phyloP scores from a whole-genome alignment of 2,888 invertebrate genomes.

The Subacronicta megacephala region DNA sequence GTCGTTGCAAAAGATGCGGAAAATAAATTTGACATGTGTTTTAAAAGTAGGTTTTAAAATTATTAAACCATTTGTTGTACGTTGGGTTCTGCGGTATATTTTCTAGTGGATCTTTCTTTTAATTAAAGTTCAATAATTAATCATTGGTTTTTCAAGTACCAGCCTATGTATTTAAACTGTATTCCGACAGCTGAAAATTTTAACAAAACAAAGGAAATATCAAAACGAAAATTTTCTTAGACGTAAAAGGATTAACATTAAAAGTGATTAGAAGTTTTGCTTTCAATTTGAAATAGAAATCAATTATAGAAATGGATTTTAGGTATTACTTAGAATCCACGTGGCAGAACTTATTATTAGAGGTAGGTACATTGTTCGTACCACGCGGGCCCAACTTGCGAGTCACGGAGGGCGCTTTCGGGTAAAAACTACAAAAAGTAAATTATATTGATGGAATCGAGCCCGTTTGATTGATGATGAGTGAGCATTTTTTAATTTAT shows the following conservation, averaged over 20 bases:
- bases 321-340: conserved; percentile 56
- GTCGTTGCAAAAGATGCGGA: too few relatives aligned
- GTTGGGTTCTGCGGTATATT: too few relatives aligned
- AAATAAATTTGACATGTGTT: too few relatives aligned
- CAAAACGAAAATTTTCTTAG: conserved; percentile 27
- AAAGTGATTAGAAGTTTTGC: conserved; percentile 51
- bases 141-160: too few relatives aligned
- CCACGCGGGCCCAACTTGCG: conserved; percentile 81
- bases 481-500: conserved; percentile 88
- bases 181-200: conserved; percentile 8
- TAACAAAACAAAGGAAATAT: conserved; percentile 33
- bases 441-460: conserved; percentile 90
- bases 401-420: conserved; percentile 86
- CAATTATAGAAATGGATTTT: conserved; percentile 68
- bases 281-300: conserved; percentile 60
- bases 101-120: too few relatives aligned
- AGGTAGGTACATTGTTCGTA: conserved; percentile 69
- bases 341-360: conserved; percentile 54
- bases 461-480: conserved; percentile 88
- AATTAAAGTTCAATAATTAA: too few relatives aligned
- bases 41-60: too few relatives aligned
- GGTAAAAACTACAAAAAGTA: conserved; percentile 89
- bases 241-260: conserved; percentile 51
- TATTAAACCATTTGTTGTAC: too few relatives aligned
- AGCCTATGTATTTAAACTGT: background rate